These are phyloP conservation scores for Sebastes trivittatus DNA, from an alignment of 2,797 vertebrate genomes.

Conservation along the genomic window DNA sequence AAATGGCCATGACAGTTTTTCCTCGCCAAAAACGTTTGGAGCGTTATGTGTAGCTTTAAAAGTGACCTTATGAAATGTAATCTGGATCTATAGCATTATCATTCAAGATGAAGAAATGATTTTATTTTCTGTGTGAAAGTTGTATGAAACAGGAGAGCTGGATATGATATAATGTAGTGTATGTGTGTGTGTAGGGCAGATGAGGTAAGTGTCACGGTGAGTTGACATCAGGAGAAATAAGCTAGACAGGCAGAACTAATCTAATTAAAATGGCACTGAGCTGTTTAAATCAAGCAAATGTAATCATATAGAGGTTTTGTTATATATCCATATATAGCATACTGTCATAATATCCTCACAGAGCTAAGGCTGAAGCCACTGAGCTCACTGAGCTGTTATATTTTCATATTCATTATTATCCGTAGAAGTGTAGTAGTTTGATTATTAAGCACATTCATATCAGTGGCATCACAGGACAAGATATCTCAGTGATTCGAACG, in stretches of 20 bases:
- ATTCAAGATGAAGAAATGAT: no score
- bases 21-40: fast-evolving
- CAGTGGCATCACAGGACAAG: neutral
- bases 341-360: neutral
- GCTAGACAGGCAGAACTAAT: slow-evolving; percentile 11
- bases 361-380: neutral
- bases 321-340: neutral
- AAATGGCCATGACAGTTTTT: no score
- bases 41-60: no score
- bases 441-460: neutral
- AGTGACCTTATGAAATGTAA: no score
- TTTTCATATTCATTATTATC: neutral
- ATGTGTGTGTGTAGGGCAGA: slow-evolving; percentile 2
- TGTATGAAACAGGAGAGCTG: no score
- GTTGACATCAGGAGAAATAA: slow-evolving; percentile 13
- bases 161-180: neutral
- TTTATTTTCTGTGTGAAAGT: neutral
- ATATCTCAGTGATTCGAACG: neutral
- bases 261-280: slow-evolving; percentile 9
- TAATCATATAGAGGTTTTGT: slow-evolving; percentile 8
- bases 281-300: neutral
- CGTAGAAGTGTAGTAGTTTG: neutral
- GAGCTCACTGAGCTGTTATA: neutral
- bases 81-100: no score
- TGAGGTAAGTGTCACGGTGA: slow-evolving; percentile 1